Evolutionary conservation across 2,797 vertebrate genomes (phyloP).

Genomic region (Squalus acanthias): DNA sequence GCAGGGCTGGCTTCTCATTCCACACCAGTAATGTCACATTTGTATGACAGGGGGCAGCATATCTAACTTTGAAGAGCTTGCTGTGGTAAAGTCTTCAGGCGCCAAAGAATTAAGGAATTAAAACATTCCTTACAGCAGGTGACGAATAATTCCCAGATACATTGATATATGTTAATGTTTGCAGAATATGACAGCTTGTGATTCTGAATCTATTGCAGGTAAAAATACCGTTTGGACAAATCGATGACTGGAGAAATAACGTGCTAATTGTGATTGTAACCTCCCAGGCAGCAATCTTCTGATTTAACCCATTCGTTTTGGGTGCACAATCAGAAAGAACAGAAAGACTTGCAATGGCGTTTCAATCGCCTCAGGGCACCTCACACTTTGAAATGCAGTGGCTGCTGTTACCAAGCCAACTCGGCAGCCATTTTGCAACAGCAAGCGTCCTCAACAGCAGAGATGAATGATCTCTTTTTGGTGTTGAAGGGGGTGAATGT

Average conservation of each 20-base stretch:
- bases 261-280: not conserved
- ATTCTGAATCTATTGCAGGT: not conserved
- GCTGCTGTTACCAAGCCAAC: not conserved
- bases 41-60: not conserved
- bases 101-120: not conserved
- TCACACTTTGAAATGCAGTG: not conserved
- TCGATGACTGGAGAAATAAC: not conserved
- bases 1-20: not conserved
- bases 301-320: not conserved
- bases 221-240: not conserved
- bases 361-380: not conserved
- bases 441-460: not conserved
- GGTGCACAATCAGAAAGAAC: not conserved
- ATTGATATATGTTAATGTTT: not conserved
- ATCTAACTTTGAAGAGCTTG: not conserved
- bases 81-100: not conserved
- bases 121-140: not conserved
- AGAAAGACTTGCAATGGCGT: not conserved
- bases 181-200: not conserved
- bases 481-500: not conserved
- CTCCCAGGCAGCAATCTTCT: not conserved
- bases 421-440: not conserved
- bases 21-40: not conserved
- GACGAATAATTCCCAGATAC: not conserved
- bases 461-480: not conserved